Conservation (phyloP, 2,113 vertebrate species). For the Myiozetetes cayanensis region DNA sequence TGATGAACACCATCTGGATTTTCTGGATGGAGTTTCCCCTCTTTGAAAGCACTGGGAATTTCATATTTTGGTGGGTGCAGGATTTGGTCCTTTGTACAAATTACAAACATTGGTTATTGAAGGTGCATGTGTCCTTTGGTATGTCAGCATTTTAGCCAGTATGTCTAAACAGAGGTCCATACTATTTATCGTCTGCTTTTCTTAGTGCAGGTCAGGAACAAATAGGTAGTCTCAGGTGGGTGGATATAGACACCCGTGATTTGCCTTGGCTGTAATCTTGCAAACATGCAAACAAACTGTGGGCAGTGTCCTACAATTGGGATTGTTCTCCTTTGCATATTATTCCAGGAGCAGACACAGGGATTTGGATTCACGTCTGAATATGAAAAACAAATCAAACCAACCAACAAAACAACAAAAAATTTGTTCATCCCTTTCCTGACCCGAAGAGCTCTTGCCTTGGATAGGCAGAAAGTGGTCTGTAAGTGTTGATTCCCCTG, state of each 20-base stretch:
- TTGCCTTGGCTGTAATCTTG: background rate
- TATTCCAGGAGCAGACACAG: background rate
- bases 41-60: background rate
- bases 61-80: background rate
- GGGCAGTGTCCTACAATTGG: rapidly evolving
- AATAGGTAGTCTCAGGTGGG: background rate
- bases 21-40: background rate
- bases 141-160: background rate
- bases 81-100: background rate
- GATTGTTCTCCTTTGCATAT: background rate
- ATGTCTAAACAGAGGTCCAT: background rate
- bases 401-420: background rate
- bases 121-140: background rate
- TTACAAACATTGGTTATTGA: background rate
- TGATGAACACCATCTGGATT: background rate
- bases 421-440: background rate
- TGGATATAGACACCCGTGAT: background rate
- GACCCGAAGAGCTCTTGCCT: background rate
- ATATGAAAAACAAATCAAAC: background rate
- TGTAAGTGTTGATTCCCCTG: background rate
- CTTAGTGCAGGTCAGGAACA: background rate
- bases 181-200: background rate
- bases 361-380: background rate
- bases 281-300: background rate
- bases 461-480: background rate